phyloP scores from a whole-genome alignment of 2,113 vertebrate genomes.

The Stigmatopora nigra region DNA sequence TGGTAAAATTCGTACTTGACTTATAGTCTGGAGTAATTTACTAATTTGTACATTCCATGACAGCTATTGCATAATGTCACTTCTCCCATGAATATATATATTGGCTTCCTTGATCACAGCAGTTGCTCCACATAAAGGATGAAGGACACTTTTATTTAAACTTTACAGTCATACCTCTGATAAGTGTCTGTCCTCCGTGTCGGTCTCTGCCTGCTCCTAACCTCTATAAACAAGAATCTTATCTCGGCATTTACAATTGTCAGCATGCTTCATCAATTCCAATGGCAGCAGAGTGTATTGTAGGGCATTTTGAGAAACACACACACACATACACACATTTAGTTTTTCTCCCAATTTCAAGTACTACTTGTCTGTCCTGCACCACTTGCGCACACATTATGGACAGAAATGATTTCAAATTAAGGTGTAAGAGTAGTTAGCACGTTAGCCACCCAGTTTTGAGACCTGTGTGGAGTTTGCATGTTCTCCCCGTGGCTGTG shows the following conservation, averaged over 20 bases:
- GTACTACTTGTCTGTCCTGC: not conserved
- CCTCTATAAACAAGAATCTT: conserved; percentile 65
- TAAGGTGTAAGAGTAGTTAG: not conserved
- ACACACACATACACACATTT: not conserved
- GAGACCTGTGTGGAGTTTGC: too few species aligned
- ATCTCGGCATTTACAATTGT: conserved; percentile 61
- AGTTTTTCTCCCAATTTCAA: not conserved
- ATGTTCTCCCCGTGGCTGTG: too few species aligned
- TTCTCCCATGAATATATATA: not conserved
- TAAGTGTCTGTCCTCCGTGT: conserved; percentile 69
- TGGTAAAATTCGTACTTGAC: not conserved
- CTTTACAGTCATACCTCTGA: conserved; percentile 42
- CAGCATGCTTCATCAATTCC: conserved; percentile 24
- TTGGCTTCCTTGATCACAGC: conserved; percentile 11
- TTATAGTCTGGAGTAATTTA: not conserved
- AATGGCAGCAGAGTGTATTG: conserved; percentile 28
- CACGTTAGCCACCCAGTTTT: too few species aligned
- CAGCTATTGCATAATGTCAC: conserved; percentile 33
- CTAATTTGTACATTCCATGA: not conserved
- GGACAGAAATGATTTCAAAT: not conserved
- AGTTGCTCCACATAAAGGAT: conserved; percentile 32
- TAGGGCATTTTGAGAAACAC: conserved; percentile 25
- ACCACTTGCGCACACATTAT: not conserved
- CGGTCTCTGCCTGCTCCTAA: conserved; percentile 66
- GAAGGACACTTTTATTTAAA: conserved; percentile 51